phyloP scores from a whole-genome alignment of 2,113 vertebrate species.

The Paratilapia polleni region DNA sequence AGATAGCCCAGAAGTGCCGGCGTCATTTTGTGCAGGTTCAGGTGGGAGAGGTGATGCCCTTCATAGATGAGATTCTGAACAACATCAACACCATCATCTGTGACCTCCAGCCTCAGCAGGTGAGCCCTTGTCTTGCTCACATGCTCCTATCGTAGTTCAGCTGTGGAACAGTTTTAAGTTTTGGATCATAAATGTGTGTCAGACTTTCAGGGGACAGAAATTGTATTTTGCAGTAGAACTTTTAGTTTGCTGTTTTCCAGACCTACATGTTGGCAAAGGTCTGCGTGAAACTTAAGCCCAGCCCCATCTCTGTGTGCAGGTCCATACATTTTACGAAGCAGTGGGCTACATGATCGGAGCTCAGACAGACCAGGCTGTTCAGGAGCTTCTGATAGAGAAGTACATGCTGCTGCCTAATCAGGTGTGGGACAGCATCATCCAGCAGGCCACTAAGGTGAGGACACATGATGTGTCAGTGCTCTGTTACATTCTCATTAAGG shows the following conservation, averaged over 20 bases:
- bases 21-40: slow-evolving; percentile 98
- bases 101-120: slow-evolving; percentile 98
- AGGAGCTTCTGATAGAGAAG: slow-evolving; percentile 98
- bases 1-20: slow-evolving; percentile 98
- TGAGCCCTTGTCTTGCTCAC: slow-evolving; percentile 58
- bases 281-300: neutral
- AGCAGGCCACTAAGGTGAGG: slow-evolving; percentile 96
- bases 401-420: slow-evolving; percentile 99
- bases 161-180: neutral
- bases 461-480: neutral
- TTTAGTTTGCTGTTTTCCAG: neutral
- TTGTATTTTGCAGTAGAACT: neutral
- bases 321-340: slow-evolving; percentile 98
- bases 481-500: neutral
- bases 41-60: slow-evolving; percentile 99
- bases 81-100: slow-evolving; percentile 99
- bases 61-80: slow-evolving; percentile 98
- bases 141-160: neutral
- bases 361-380: slow-evolving; percentile 96
- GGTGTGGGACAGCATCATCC: slow-evolving; percentile 99
- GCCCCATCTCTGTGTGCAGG: slow-evolving; percentile 74
- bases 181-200: neutral
- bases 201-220: neutral
- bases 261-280: neutral
- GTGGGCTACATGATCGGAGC: slow-evolving; percentile 99